Evolutionary conservation across 2,113 vertebrate species (phyloP).

Genomic region (Datnioides undecimradiatus): DNA sequence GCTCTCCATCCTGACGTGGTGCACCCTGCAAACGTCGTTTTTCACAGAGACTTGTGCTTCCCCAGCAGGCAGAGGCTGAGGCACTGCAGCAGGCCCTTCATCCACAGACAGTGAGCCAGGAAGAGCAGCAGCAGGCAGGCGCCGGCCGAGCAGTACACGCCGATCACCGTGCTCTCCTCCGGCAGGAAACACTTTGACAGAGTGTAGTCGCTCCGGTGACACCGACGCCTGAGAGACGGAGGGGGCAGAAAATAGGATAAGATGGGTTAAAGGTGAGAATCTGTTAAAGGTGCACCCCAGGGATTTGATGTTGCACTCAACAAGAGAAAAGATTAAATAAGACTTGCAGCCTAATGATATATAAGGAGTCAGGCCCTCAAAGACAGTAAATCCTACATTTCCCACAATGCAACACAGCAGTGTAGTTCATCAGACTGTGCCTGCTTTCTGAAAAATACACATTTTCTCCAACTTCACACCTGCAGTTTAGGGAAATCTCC

Average conservation of each 20-base stretch:
- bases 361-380: too few relatives aligned
- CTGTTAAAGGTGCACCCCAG: too few relatives aligned
- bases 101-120: constrained; percentile 82
- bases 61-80: constrained; percentile 87
- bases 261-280: background rate
- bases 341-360: too few relatives aligned
- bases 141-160: constrained; percentile 85
- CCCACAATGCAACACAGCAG: too few relatives aligned
- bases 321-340: too few relatives aligned
- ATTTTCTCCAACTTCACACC: too few relatives aligned
- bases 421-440: too few relatives aligned
- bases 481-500: too few relatives aligned
- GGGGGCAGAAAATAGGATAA: background rate
- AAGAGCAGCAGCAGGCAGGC: constrained; percentile 81
- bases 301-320: too few relatives aligned
- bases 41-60: constrained; percentile 88
- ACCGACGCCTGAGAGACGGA: constrained; percentile 85
- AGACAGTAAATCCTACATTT: too few relatives aligned
- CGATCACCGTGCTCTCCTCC: constrained; percentile 87
- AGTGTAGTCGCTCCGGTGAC: constrained; percentile 82
- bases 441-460: too few relatives aligned
- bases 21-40: constrained; percentile 58
- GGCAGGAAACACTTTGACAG: constrained; percentile 94
- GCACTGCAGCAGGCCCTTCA: constrained; percentile 83
- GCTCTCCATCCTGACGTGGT: constrained; percentile 20